Conservation (phyloP, 1,140 invertebrate genomes). For the Caenorhabditis remanei region DNA sequence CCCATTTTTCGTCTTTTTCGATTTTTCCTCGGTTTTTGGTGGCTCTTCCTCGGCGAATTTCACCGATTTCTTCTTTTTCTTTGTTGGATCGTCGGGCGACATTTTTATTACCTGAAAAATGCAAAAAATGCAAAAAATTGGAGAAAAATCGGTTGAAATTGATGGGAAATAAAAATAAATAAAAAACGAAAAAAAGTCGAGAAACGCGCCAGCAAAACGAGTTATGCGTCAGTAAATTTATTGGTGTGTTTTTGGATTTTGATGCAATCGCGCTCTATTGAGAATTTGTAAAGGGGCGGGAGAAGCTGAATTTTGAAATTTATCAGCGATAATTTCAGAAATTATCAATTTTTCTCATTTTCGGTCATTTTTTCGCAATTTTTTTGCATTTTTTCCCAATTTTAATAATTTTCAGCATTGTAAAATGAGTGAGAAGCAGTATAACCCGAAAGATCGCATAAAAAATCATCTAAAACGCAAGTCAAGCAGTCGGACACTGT, state of each 20-base stretch:
- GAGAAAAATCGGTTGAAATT: not conserved
- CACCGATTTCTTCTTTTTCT: constrained; percentile 46
- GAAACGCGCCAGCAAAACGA: not conserved
- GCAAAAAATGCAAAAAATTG: not conserved
- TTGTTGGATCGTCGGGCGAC: not conserved
- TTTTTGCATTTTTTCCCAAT: not conserved
- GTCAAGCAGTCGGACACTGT: not conserved
- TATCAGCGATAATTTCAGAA: not conserved
- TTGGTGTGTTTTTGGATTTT: not conserved
- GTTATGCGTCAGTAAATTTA: not conserved
- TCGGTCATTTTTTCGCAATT: not conserved
- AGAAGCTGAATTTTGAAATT: not conserved
- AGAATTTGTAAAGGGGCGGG: not conserved
- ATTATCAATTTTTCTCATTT: constrained; percentile 1
- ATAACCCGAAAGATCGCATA: not conserved
- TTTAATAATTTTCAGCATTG: not conserved
- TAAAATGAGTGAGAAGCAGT: not conserved
- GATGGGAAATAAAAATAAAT: not conserved
- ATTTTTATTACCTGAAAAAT: constrained; percentile 37
- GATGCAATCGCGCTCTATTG: not conserved
- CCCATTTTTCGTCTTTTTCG: not conserved
- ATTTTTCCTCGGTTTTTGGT: not conserved
- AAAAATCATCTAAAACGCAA: not conserved
- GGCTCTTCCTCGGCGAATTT: constrained; percentile 8
- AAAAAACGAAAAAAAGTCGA: not conserved